Percentiles rank a stretch among this genome's conserved stretches.
These are phyloP conservation scores for Phoxinus phoxinus DNA, from an alignment of 2,113 vertebrate species.

Conservation along the genomic window DNA sequence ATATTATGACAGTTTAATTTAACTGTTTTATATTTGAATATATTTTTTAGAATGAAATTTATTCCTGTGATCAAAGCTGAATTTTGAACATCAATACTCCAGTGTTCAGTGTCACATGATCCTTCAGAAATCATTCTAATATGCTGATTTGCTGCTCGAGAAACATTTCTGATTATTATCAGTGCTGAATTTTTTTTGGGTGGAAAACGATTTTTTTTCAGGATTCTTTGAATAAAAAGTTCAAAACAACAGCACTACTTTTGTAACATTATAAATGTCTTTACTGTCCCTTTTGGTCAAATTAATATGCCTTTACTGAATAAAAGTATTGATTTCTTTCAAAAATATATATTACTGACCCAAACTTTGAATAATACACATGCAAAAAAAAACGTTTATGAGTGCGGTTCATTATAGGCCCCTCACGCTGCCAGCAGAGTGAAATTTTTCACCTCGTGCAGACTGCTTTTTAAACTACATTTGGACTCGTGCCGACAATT, in stretches of 20 bases:
- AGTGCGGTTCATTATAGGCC: slow-evolving; percentile 83
- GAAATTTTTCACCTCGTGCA: slow-evolving; percentile 97
- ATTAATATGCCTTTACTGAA: not conserved
- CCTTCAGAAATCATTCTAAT: not conserved
- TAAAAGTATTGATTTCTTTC: not conserved
- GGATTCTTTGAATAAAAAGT: not conserved
- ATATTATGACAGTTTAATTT: not conserved
- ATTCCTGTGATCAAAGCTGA: not conserved
- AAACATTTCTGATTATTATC: not conserved
- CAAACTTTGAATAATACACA: not conserved
- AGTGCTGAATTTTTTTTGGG: not conserved
- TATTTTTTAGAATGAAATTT: not conserved
- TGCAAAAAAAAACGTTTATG: not conserved
- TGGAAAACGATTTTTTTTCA: not conserved
- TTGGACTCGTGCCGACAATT: slow-evolving; percentile 99
- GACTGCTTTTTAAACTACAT: slow-evolving; percentile 97
- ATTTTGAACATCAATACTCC: not conserved
- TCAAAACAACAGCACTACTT: not conserved
- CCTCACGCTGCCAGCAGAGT: slow-evolving; percentile 85
- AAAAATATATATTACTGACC: not conserved
- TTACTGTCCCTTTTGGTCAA: not conserved
- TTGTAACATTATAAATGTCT: not conserved
- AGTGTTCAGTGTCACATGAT: not conserved
- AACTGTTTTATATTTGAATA: not conserved
- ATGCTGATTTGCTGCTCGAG: not conserved